These are phyloP conservation scores for Aspidiotus rigidus DNA, from an alignment of 2,888 invertebrate species.

Conservation along the genomic window DNA sequence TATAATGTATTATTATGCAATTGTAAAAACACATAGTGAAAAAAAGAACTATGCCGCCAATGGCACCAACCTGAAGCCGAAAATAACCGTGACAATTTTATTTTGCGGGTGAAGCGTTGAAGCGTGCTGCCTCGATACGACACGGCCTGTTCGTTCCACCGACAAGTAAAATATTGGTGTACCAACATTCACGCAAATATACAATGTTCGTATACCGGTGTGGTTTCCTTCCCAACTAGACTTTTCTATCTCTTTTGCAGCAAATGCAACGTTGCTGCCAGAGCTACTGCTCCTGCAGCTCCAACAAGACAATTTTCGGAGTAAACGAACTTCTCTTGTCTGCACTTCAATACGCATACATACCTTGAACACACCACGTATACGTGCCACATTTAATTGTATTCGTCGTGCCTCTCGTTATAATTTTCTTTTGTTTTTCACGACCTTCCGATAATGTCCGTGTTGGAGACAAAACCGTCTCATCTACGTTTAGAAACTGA, in stretches of 20 bases:
- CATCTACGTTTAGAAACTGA: not conserved
- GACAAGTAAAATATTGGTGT: not conserved
- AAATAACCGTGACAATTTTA: slow-evolving; percentile 22
- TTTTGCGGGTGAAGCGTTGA: slow-evolving; percentile 29
- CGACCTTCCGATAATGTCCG: slow-evolving; percentile 1
- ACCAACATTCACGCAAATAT: not conserved
- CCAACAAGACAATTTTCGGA: too few species aligned
- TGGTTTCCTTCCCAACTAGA: too few species aligned
- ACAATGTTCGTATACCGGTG: too few species aligned
- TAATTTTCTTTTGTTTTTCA: slow-evolving; percentile 1
- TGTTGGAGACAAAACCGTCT: not conserved
- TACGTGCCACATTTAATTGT: not conserved
- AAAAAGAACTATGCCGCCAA: slow-evolving; percentile 8
- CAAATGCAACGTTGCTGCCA: too few species aligned
- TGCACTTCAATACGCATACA: not conserved
- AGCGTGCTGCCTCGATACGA: slow-evolving; percentile 24
- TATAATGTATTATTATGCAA: slow-evolving; percentile 23
- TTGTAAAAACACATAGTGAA: slow-evolving; percentile 19
- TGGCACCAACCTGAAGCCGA: slow-evolving; percentile 8
- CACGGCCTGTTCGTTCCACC: slow-evolving; percentile 29
- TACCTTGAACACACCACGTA: not conserved
- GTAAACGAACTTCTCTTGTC: too few species aligned
- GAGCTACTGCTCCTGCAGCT: too few species aligned
- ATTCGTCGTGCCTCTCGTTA: not conserved
- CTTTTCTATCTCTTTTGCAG: too few species aligned